Percentiles rank a stretch among this genome's conserved stretches.
Conservation (phyloP, 2,113 vertebrate genomes). For the Hemicordylus capensis region DNA sequence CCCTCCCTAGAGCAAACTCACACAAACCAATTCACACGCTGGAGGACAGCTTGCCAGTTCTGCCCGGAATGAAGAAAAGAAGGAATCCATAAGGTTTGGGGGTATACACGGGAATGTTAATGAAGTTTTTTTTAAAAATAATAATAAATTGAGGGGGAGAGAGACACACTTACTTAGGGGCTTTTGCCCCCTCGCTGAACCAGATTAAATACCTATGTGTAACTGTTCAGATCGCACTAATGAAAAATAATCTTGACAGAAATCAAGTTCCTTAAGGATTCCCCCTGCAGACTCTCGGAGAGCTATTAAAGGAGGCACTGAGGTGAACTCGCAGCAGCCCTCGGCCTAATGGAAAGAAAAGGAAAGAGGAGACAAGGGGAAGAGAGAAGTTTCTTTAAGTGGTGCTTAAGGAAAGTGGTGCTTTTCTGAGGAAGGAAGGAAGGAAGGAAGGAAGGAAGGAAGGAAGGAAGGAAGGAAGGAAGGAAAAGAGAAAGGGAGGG, state of each 20-base stretch:
- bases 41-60: too few species aligned
- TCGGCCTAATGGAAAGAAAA: background rate
- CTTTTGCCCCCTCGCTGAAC: background rate
- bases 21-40: too few species aligned
- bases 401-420: background rate
- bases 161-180: background rate
- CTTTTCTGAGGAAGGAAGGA: too few species aligned
- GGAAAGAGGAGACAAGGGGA: background rate
- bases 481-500: background rate
- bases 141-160: background rate
- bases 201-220: background rate
- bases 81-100: too few species aligned
- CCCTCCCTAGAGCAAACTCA: too few species aligned
- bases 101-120: too few species aligned
- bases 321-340: background rate
- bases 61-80: too few species aligned
- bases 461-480: background rate
- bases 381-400: background rate
- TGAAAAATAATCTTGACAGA: conserved; percentile 7
- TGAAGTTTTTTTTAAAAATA: too few species aligned
- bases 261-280: background rate
- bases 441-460: background rate
- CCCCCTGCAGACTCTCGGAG: background rate
- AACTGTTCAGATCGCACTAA: background rate
- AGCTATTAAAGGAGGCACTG: background rate